These are phyloP conservation scores for Drosophila kanekoi DNA, from an alignment of 2,888 invertebrate species.

Conservation along the genomic window DNA sequence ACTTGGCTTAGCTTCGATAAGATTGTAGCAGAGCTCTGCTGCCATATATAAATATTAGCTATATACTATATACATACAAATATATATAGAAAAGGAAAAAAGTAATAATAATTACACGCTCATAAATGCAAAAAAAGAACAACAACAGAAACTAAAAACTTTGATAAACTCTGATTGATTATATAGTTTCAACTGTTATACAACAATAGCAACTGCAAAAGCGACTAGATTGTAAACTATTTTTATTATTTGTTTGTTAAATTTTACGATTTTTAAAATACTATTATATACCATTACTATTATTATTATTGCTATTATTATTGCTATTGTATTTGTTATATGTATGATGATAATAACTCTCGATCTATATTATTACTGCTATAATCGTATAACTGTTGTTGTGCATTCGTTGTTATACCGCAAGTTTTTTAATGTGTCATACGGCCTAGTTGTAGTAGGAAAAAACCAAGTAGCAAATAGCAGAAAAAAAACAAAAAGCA, in stretches of 20 bases:
- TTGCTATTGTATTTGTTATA: conserved; percentile 51
- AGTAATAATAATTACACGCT: conserved; percentile 22
- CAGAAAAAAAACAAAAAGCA: conserved; percentile 23
- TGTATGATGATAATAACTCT: conserved; percentile 44
- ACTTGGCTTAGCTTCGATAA: conserved; percentile 75
- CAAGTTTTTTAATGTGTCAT: conserved; percentile 74
- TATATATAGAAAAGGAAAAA: conserved; percentile 1
- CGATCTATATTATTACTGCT: conserved; percentile 48
- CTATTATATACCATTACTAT: conserved; percentile 43
- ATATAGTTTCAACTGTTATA: conserved; percentile 65
- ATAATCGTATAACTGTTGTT: conserved; percentile 62
- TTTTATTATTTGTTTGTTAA: conserved; percentile 73
- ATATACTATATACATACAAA: conserved; percentile 41
- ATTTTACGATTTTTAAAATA: conserved; percentile 52
- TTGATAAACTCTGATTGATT: conserved; percentile 58
- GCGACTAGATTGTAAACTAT: conserved; percentile 42
- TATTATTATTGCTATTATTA: conserved; percentile 49
- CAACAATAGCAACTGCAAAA: conserved; percentile 36
- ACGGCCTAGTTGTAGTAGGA: conserved; percentile 55
- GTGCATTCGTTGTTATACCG: conserved; percentile 63
- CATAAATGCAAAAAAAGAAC: conserved; percentile 27
- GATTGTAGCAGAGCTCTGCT: conserved; percentile 60
- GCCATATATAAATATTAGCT: conserved; percentile 44
- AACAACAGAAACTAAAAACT: conserved; percentile 26
- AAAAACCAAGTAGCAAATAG: conserved; percentile 47